Evolutionary conservation across 2,797 vertebrate genomes (phyloP).

Genomic region (Pangasius krempfi): DNA sequence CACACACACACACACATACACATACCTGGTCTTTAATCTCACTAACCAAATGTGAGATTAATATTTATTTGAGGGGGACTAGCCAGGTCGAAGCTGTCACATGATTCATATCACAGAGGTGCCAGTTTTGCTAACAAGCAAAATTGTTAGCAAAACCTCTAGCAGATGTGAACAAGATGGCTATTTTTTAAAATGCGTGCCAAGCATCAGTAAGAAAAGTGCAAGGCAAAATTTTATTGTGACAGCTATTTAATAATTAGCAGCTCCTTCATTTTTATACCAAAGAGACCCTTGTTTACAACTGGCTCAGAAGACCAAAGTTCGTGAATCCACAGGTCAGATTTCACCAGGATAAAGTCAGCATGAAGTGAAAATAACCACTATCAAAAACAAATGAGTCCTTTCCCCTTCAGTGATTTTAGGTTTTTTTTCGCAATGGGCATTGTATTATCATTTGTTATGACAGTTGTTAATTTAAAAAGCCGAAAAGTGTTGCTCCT

Average conservation of each 20-base stretch:
- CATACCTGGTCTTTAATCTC: neutral
- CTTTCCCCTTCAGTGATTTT: neutral
- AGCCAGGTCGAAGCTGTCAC: neutral
- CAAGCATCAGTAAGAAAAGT: neutral
- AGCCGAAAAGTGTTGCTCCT: neutral
- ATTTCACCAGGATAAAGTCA: neutral
- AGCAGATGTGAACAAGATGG: neutral
- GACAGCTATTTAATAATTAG: neutral
- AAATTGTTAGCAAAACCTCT: no score
- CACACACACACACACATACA: conserved; percentile 3
- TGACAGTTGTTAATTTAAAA: neutral
- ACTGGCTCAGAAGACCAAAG: neutral
- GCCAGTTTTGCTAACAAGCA: no score
- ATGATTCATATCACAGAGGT: neutral
- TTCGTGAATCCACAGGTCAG: neutral
- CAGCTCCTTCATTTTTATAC: neutral
- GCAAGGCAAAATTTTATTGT: neutral
- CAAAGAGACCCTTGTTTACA: no score
- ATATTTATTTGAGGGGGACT: neutral
- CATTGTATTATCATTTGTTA: neutral
- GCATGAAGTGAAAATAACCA: neutral
- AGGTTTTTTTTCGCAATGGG: no score
- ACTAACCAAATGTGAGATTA: neutral
- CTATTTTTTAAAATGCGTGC: neutral
- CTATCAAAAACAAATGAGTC: neutral